Evolutionary conservation across 1,140 invertebrate genomes (phyloP), one percentile per base, ranked within the genome.

Genomic region (Drosophila pseudoobscura): DNA sequence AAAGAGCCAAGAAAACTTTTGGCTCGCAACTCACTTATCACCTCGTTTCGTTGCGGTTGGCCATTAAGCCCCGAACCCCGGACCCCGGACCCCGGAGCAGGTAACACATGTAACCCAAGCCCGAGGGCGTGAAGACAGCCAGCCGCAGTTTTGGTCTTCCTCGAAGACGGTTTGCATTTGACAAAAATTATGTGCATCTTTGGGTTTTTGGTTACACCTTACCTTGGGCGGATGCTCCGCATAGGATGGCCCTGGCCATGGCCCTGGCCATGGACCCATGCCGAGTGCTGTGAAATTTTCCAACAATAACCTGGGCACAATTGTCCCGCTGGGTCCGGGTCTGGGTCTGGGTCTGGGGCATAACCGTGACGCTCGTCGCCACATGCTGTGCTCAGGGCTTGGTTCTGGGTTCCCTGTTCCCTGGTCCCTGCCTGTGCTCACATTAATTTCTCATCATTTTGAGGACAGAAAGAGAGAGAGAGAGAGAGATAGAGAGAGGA

Each of bases 401-500:
- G 54, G 60, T 46, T 52, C 45, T 74, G 39, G 11, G 13, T 24
- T 20, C 17, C 15, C 26, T 26, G 15, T 1, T 31, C 43, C 15
- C 26, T 26, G 43, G 22, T 56, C 64, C 44, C 66, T 52, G 69
- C 64, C 73, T 75, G 60, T 87, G 82, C 75, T 74, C 84, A 83
- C 83, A 88, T 88, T 88, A 88, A 88, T 88, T 88, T 88, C 83
- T 88, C 83, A 88, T 88, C 83, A 88, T 88, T 88, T 62, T 73
- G 74, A 24, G 49, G 20, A n/a, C 15, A 3, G 57, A n/a, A 54
- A 47, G 3, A 26, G 24, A 26, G 24, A 26, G 3, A 24, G 24
- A 70, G 26, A 51, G 54, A 47, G 3, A 26, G 54, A 47, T 0
- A 26, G 3, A 24, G 24, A 70, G 26, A 51, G 54, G 20, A 20